These are phyloP conservation scores for Perca schrenkii DNA, from an alignment of 2,113 vertebrate species.

Conservation along the genomic window DNA sequence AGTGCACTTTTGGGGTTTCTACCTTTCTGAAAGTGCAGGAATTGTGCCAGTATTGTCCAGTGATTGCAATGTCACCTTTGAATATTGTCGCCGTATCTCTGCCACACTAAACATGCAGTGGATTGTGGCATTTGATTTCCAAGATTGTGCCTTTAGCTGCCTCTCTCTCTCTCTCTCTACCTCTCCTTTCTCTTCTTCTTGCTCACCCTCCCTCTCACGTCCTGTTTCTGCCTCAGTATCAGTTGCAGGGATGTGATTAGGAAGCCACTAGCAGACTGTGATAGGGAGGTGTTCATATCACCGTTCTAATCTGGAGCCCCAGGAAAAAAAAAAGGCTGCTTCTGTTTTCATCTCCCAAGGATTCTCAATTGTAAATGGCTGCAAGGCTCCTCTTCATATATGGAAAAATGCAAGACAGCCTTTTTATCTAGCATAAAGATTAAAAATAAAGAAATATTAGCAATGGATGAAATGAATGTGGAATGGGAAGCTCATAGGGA, in stretches of 20 bases:
- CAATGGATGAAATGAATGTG: not conserved
- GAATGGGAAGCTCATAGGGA: not conserved
- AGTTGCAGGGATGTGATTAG: constrained; percentile 68
- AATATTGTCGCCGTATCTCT: constrained; percentile 48
- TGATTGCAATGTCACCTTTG: constrained; percentile 70
- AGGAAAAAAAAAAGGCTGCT: constrained; percentile 40
- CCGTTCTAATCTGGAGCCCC: constrained; percentile 63
- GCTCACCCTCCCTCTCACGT: constrained; percentile 47
- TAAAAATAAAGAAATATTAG: constrained; percentile 11
- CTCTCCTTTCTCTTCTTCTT: constrained; percentile 36
- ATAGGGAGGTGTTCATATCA: constrained; percentile 67
- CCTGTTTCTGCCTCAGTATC: constrained; percentile 59
- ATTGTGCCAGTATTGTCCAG: constrained; percentile 43
- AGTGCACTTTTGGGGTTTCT: constrained; percentile 40
- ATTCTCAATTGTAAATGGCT: constrained; percentile 67
- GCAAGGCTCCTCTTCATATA: constrained; percentile 34
- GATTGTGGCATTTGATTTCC: constrained; percentile 63
- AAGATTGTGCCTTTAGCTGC: constrained; percentile 58
- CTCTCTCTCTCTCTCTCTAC: constrained; percentile 23
- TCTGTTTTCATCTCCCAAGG: constrained; percentile 46
- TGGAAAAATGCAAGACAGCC: constrained; percentile 1
- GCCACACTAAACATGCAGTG: constrained; percentile 30
- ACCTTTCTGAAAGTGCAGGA: constrained; percentile 5
- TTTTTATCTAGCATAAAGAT: constrained; percentile 36
- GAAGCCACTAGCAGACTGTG: constrained; percentile 58